These are phyloP conservation scores for Melanostigma gelatinosum DNA, from an alignment of 2,113 vertebrate genomes.

Conservation along the genomic window DNA sequence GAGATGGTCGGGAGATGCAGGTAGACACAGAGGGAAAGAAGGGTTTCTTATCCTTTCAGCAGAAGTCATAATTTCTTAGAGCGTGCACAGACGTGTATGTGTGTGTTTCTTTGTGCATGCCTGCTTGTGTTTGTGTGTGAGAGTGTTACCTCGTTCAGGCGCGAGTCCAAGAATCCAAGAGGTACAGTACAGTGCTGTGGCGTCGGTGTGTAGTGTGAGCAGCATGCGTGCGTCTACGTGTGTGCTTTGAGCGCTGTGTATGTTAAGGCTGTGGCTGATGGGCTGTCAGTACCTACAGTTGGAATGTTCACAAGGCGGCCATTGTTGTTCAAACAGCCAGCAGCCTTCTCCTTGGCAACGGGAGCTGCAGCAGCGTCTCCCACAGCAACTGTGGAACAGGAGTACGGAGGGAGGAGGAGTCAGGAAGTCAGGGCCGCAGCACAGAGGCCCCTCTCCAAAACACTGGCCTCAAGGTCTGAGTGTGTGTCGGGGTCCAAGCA, in stretches of 20 bases:
- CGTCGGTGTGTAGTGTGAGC: slow-evolving; percentile 43
- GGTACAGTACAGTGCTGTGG: slow-evolving; percentile 49
- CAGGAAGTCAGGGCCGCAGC: slow-evolving; percentile 87
- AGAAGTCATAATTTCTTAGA: slow-evolving; percentile 75
- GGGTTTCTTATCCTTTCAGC: slow-evolving; percentile 74
- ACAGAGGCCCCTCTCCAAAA: slow-evolving; percentile 82
- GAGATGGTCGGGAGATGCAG: slow-evolving; percentile 68
- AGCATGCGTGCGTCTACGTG: slow-evolving; percentile 14
- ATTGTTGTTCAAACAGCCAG: slow-evolving; percentile 90
- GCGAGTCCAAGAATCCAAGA: slow-evolving; percentile 65
- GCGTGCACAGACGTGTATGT: slow-evolving; percentile 63
- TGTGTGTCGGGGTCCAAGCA: slow-evolving; percentile 72
- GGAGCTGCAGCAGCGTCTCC: slow-evolving; percentile 87
- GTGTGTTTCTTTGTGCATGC: slow-evolving; percentile 37
- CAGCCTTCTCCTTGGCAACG: slow-evolving; percentile 90
- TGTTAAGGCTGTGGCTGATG: slow-evolving; percentile 73
- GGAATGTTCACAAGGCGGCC: slow-evolving; percentile 86
- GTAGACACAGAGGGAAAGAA: slow-evolving; percentile 72
- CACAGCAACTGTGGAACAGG: slow-evolving; percentile 86
- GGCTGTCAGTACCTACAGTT: slow-evolving; percentile 84
- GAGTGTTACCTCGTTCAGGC: slow-evolving; percentile 67
- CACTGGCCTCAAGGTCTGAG: slow-evolving; percentile 83
- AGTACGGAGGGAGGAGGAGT: slow-evolving; percentile 76
- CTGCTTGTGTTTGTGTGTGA: slow-evolving; percentile 61
- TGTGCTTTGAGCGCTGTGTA: slow-evolving; percentile 47